Evolutionary conservation across 2,797 vertebrate species (phyloP).

Genomic region (Podarcis lilfordi): DNA sequence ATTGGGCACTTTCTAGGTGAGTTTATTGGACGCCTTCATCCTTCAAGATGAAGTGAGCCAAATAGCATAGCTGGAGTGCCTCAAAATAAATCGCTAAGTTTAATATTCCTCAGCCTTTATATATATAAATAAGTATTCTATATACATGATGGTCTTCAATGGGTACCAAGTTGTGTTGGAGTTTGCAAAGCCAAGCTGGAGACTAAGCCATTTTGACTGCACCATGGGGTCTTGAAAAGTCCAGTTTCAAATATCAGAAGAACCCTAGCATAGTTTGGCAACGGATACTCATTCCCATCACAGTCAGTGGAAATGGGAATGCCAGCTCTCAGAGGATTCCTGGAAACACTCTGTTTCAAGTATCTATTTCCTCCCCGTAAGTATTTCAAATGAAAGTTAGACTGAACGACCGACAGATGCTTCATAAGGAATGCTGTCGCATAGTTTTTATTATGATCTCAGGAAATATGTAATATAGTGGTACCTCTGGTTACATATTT

Average conservation of each 20-base stretch:
- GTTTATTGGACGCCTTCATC: too few relatives aligned
- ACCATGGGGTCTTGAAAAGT: background rate
- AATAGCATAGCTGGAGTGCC: too few relatives aligned
- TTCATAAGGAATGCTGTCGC: background rate
- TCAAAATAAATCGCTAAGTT: too few relatives aligned
- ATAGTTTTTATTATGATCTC: background rate
- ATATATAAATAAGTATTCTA: background rate
- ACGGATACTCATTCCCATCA: background rate
- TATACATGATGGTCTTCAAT: background rate
- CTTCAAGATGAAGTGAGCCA: too few relatives aligned
- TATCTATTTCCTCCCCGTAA: background rate
- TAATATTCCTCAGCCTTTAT: too few relatives aligned
- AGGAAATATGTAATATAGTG: background rate
- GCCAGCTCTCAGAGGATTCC: background rate
- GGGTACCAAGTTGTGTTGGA: background rate
- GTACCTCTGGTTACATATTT: too few relatives aligned
- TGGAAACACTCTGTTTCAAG: background rate
- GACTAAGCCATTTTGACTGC: background rate
- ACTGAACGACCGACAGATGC: background rate
- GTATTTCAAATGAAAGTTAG: background rate
- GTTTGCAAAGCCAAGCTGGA: background rate
- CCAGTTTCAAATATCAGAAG: background rate
- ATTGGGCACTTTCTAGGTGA: too few relatives aligned
- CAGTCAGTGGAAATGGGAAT: background rate
- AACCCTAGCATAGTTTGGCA: conserved; percentile 4